A percentile compares a stretch with the other conserved stretches of the same genome.
These are phyloP conservation scores for Thamnophis elegans DNA, from an alignment of 2,797 vertebrate genomes.

Conservation along the genomic window DNA sequence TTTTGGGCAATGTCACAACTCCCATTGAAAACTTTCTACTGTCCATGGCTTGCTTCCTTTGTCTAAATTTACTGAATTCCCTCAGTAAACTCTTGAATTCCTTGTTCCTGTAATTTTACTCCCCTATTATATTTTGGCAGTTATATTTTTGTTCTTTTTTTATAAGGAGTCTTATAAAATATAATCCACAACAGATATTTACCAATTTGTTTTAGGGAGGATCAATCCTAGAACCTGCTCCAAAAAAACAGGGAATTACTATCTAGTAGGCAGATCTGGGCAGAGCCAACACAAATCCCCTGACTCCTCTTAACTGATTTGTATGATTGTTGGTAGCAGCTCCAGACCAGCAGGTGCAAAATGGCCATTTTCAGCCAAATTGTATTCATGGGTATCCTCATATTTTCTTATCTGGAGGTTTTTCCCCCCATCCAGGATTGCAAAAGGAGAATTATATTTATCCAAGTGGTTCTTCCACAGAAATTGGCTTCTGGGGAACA, in stretches of 20 bases:
- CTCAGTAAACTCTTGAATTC: not conserved
- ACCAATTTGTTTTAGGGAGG: not conserved
- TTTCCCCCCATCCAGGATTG: too few species aligned
- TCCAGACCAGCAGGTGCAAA: not conserved
- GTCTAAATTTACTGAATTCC: too few species aligned
- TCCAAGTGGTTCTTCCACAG: not conserved
- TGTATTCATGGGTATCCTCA: not conserved
- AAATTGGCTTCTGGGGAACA: not conserved
- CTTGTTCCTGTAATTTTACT: not conserved
- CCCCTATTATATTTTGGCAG: not conserved
- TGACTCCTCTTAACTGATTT: not conserved
- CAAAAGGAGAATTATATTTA: not conserved
- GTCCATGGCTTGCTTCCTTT: not conserved
- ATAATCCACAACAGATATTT: not conserved
- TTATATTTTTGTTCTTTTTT: not conserved
- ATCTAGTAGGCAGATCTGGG: not conserved
- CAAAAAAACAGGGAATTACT: not conserved
- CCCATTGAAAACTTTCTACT: not conserved
- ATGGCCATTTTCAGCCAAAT: not conserved
- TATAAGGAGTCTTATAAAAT: not conserved
- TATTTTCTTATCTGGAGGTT: not conserved
- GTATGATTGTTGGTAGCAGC: not conserved
- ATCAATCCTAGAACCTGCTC: not conserved
- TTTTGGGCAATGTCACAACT: not conserved
- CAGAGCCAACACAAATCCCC: too few species aligned